These are phyloP conservation scores for Dicrostonyx torquatus DNA, from an alignment of 2,797 vertebrate species.

Conservation along the genomic window DNA sequence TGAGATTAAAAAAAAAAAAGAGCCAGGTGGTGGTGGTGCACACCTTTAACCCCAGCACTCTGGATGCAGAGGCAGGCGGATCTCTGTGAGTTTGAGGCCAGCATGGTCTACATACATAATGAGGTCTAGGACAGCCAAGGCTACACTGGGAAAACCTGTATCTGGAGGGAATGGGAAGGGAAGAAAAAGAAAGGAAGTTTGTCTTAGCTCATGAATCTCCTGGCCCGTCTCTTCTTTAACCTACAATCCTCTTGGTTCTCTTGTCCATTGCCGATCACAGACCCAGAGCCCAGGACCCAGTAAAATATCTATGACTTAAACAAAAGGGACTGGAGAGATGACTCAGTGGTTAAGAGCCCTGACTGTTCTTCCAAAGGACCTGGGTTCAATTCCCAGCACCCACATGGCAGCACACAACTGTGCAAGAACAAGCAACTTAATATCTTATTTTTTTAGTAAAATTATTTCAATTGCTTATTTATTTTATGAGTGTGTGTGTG, in stretches of 20 bases:
- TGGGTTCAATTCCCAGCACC: too few species aligned
- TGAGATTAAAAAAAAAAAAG: background rate
- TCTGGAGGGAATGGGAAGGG: background rate
- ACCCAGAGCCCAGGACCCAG: background rate
- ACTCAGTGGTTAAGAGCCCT: too few species aligned
- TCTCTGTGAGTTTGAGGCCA: background rate
- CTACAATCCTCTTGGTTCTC: background rate
- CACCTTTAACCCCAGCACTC: background rate
- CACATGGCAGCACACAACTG: too few species aligned
- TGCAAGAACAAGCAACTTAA: background rate
- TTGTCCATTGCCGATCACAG: background rate
- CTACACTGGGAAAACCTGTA: background rate
- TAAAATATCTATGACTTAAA: background rate
- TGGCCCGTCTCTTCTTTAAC: background rate
- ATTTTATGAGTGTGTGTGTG: too few species aligned
- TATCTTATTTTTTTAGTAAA: background rate
- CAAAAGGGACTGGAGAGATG: background rate
- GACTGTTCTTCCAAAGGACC: too few species aligned
- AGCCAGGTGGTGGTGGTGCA: background rate
- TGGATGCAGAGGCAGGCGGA: background rate
- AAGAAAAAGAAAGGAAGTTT: background rate
- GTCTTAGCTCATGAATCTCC: background rate
- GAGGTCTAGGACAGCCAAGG: background rate
- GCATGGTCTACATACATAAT: background rate
- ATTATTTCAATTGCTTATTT: background rate